These are phyloP conservation scores for Venturia canescens DNA, from an alignment of 1,140 invertebrate species.

Conservation along the genomic window DNA sequence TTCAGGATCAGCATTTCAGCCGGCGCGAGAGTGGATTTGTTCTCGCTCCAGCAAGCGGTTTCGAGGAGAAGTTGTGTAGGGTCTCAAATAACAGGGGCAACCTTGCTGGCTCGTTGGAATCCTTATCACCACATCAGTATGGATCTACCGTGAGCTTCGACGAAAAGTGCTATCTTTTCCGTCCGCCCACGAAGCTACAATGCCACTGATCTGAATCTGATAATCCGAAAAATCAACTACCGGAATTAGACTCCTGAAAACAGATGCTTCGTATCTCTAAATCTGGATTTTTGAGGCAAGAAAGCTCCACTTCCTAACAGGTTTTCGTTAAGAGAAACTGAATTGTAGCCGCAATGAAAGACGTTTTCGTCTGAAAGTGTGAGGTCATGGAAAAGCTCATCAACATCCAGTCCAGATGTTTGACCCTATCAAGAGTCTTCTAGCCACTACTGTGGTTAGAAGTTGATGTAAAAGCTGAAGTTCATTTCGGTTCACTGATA, in stretches of 20 bases:
- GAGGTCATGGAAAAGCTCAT: neutral
- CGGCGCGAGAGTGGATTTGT: neutral
- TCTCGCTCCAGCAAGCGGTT: no score
- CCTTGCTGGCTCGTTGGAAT: neutral
- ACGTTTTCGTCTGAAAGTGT: no score
- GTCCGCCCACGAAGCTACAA: neutral
- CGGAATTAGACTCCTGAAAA: neutral
- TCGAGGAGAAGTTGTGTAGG: conserved; percentile 5
- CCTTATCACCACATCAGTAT: conserved; percentile 12
- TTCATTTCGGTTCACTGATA: neutral
- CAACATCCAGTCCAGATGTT: neutral
- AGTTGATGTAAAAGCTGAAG: neutral
- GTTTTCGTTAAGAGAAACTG: neutral
- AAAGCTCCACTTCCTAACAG: neutral
- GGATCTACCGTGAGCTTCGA: neutral
- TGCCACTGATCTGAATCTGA: neutral
- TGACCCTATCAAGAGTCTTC: neutral
- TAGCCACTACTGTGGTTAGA: neutral
- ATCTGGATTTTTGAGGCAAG: neutral
- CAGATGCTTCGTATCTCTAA: neutral
- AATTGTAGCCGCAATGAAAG: no score
- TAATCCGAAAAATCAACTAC: neutral
- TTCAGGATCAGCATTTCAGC: conserved; percentile 23
- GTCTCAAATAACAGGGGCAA: conserved; percentile 16
- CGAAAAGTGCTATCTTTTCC: neutral